Percentiles rank a stretch among this genome's conserved stretches.
Evolutionary conservation across 2,797 vertebrate genomes (phyloP).

Genomic region (Hippocampus kuda): DNA sequence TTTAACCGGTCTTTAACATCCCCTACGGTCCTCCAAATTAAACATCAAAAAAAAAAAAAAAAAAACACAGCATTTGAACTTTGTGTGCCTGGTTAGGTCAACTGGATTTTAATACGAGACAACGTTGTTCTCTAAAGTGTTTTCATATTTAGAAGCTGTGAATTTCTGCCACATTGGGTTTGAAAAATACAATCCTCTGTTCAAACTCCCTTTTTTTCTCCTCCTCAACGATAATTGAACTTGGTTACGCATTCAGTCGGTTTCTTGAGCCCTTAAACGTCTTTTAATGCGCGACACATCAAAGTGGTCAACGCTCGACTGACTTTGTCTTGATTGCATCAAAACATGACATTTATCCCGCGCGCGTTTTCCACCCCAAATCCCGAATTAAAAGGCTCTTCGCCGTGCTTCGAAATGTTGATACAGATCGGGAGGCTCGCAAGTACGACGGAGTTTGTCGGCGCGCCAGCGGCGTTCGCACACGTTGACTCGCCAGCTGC

Average conservation of each 20-base stretch:
- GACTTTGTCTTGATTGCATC: conserved; percentile 4
- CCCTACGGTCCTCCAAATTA: no score
- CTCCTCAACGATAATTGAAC: neutral
- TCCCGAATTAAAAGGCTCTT: neutral
- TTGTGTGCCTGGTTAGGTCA: no score
- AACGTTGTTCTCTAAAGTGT: neutral
- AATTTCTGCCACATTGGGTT: neutral
- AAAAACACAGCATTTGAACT: no score
- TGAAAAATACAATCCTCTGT: neutral
- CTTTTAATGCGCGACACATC: conserved; percentile 1
- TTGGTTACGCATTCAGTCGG: conserved; percentile 6
- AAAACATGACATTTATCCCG: neutral
- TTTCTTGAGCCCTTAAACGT: conserved; percentile 2
- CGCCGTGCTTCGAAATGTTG: neutral
- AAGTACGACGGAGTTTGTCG: neutral
- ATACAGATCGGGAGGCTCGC: neutral
- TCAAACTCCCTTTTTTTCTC: neutral
- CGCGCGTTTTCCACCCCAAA: neutral
- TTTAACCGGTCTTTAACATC: no score
- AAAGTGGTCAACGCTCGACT: neutral
- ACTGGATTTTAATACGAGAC: no score
- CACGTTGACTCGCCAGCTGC: conserved; percentile 4
- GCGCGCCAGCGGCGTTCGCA: neutral
- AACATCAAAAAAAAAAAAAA: no score
- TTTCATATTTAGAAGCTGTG: neutral